phyloP scores from a whole-genome alignment of 2,888 invertebrate genomes.

The Tetranychus piercei region DNA sequence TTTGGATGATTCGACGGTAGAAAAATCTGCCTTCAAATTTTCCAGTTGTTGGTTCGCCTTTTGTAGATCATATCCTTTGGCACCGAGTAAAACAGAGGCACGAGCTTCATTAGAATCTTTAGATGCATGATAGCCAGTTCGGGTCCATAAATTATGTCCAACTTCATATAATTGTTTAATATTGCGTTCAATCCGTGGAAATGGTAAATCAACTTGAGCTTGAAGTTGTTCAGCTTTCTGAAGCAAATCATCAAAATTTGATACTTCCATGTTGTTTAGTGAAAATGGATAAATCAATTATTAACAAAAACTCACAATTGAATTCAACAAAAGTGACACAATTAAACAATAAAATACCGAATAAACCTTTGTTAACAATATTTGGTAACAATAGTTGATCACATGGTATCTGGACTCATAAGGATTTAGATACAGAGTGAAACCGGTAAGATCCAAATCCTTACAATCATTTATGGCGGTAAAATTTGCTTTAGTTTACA shows the following conservation, averaged over 20 bases:
- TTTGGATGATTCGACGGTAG: constrained; percentile 41
- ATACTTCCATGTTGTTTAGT: constrained; percentile 14
- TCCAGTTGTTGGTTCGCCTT: constrained; percentile 77
- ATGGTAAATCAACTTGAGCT: constrained; percentile 50
- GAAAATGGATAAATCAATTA: background rate
- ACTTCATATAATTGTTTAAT: constrained; percentile 76
- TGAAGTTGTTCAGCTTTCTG: constrained; percentile 80
- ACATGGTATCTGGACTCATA: no score
- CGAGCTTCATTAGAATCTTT: constrained; percentile 60
- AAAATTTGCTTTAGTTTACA: no score
- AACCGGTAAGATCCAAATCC: no score
- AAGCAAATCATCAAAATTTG: constrained; percentile 48
- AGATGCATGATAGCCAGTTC: constrained; percentile 50
- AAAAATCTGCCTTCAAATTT: constrained; percentile 51
- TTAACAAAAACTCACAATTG: background rate
- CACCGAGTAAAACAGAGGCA: constrained; percentile 72
- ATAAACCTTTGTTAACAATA: no score
- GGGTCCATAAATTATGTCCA: constrained; percentile 66
- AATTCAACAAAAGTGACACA: background rate
- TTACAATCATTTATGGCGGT: no score
- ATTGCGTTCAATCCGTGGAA: constrained; percentile 56
- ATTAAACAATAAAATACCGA: no score
- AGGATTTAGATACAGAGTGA: no score
- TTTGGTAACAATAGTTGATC: no score
- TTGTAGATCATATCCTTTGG: constrained; percentile 80